Base-by-base conservation (phyloP, 2,888 invertebrate species). In the Vanessa cardui region DNA sequence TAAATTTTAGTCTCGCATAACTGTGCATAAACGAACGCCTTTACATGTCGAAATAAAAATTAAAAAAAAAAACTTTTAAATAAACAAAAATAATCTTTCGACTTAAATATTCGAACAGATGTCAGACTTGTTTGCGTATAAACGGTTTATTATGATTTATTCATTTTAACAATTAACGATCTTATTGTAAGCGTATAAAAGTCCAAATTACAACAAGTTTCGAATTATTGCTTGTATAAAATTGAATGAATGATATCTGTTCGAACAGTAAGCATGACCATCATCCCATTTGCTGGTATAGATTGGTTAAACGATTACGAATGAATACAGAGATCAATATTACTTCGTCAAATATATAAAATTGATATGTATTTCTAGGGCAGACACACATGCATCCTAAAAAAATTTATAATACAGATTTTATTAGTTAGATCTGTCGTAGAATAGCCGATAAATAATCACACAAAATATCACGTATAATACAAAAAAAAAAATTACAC, bases 351-450 rank as follows among this genome's bases (percentile, higher is more conserved):
- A 83, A 83, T 85, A 84, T 83, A 83, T 83, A 70, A 79, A 80
- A 81, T 84, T 90, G 89, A 90, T 89, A 90, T 90, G 90, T 89
- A 86, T 85, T 83, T 78, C 78, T 72, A 80, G 73, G 65, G 73
- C 72, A 80, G 79, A 81, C 79, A 78, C 74, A 78, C 74, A 76
- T 73, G 75, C 65, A 73, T 71, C 62, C 67, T 73, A 71, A 69
- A 72, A 69, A 73, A 72, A 69, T 67, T 58, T 61, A 67, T 52
- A 47, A 58, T 68, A 68, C 62, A 68, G 61, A 58, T 68, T 60
- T 59, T 39, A 66, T 46, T 60, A 47, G 62, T 64, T 66, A 69
- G 56, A 66, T 64, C 60, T 62, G 66, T 49, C 62, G 52, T 58
- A 64, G 56, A 58, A 70, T 66, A 64, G 70, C 62, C 62, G 64